A percentile compares a stretch with the other conserved stretches of the same genome.
Conservation (phyloP, 1,140 invertebrate species). For the Elymnias hypermnestra region DNA sequence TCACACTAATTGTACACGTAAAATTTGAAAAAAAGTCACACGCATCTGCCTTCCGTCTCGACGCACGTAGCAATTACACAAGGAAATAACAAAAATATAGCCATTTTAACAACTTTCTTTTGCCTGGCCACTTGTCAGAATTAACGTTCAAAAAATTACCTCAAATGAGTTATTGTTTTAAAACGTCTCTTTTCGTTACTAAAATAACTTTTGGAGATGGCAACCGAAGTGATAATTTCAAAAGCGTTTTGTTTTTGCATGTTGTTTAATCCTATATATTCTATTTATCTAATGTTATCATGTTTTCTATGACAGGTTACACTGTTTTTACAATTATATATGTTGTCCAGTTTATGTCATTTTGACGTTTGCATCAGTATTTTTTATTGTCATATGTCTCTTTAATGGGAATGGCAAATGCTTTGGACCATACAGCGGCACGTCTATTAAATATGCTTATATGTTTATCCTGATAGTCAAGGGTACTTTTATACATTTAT, state of each 20-base stretch:
- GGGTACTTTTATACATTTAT: too few relatives aligned
- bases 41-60: constrained; percentile 61
- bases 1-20: constrained; percentile 38
- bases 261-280: not conserved
- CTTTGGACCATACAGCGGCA: too few relatives aligned
- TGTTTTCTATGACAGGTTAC: not conserved
- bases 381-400: too few relatives aligned
- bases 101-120: constrained; percentile 54
- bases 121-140: constrained; percentile 28
- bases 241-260: too few relatives aligned
- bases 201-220: constrained; percentile 20
- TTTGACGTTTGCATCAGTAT: too few relatives aligned
- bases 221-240: constrained; percentile 27
- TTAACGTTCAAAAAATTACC: constrained; percentile 38
- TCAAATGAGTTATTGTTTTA: constrained; percentile 40
- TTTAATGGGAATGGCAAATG: too few relatives aligned
- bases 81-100: constrained; percentile 54
- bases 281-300: too few relatives aligned
- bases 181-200: constrained; percentile 11
- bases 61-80: constrained; percentile 54
- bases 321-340: not conserved
- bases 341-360: too few relatives aligned
- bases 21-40: constrained; percentile 61
- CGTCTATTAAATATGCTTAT: too few relatives aligned
- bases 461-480: too few relatives aligned